Conservation (phyloP, 2,797 vertebrate species). For the Leucoraja ocellata region DNA sequence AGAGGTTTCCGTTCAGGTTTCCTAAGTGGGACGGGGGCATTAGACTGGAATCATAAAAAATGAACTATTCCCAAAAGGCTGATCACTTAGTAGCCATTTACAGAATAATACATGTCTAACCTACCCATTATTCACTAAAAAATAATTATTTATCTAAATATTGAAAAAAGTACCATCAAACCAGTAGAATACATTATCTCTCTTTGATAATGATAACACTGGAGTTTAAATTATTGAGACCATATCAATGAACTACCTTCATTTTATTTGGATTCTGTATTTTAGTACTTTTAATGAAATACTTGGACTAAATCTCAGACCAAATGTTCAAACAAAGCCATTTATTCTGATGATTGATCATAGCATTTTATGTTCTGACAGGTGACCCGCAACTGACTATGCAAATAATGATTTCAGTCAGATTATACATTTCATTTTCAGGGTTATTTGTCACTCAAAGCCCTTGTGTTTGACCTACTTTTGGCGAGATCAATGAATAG, state of each 20-base stretch:
- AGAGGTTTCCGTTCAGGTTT: too few species aligned
- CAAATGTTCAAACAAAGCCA: slow-evolving; percentile 7
- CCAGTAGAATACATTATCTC: not conserved
- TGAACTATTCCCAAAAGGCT: not conserved
- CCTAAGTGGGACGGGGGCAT: too few species aligned
- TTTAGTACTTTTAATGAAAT: not conserved
- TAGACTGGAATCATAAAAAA: not conserved
- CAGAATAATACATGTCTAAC: not conserved
- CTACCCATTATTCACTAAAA: not conserved
- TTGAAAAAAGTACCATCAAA: not conserved
- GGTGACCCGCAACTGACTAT: not conserved
- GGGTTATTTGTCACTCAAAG: not conserved
- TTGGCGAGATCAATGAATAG: not conserved
- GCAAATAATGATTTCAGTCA: not conserved
- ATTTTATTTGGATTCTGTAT: not conserved
- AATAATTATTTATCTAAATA: not conserved
- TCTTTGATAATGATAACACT: not conserved
- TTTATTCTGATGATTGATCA: not conserved
- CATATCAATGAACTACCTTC: not conserved
- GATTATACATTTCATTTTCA: slow-evolving; percentile 9
- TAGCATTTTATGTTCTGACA: not conserved
- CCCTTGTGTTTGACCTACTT: not conserved
- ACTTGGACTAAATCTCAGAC: not conserved
- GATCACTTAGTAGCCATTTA: not conserved
- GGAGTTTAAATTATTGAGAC: not conserved